phyloP scores from a whole-genome alignment of 1,140 invertebrate species.

The Pseudomyrmex dendroicus region DNA sequence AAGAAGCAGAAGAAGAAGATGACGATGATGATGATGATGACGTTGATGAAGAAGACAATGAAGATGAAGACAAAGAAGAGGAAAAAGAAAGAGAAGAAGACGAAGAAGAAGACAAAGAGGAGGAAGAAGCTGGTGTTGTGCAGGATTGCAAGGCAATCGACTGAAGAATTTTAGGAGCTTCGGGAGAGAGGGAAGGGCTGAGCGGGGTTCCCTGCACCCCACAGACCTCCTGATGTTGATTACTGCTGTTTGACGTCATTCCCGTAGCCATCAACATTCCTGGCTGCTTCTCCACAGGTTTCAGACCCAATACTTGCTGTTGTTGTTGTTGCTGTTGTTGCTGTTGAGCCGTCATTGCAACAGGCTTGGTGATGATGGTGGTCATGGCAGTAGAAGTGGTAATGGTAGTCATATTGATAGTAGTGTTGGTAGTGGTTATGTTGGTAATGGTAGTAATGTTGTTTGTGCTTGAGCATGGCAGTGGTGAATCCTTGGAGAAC shows the following conservation, averaged over 20 bases:
- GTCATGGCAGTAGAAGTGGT: constrained; percentile 82
- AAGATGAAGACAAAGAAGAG: constrained; percentile 68
- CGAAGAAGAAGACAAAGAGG: constrained; percentile 54
- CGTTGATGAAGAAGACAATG: constrained; percentile 62
- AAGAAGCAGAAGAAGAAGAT: constrained; percentile 23
- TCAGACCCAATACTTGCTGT: constrained; percentile 39
- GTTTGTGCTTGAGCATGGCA: constrained; percentile 79
- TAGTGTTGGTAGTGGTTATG: constrained; percentile 77
- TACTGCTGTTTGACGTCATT: constrained; percentile 69
- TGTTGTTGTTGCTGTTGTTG: constrained; percentile 58
- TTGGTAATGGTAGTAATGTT: constrained; percentile 81
- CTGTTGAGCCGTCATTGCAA: constrained; percentile 53
- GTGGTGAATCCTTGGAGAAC: constrained; percentile 87
- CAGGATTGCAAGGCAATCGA: constrained; percentile 75
- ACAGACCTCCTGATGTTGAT: constrained; percentile 85
- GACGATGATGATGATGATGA: constrained; percentile 34
- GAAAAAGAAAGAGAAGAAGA: constrained; percentile 57
- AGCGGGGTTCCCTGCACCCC: constrained; percentile 83
- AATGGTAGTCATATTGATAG: constrained; percentile 78
- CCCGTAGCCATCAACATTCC: constrained; percentile 58
- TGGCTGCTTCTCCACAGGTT: constrained; percentile 32
- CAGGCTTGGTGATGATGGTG: constrained; percentile 82
- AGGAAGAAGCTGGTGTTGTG: constrained; percentile 76
- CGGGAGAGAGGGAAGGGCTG: constrained; percentile 81
- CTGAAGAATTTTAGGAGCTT: constrained; percentile 76